Evolutionary conservation across 2,113 vertebrate genomes (phyloP).

Genomic region (Lepisosteus oculatus): DNA sequence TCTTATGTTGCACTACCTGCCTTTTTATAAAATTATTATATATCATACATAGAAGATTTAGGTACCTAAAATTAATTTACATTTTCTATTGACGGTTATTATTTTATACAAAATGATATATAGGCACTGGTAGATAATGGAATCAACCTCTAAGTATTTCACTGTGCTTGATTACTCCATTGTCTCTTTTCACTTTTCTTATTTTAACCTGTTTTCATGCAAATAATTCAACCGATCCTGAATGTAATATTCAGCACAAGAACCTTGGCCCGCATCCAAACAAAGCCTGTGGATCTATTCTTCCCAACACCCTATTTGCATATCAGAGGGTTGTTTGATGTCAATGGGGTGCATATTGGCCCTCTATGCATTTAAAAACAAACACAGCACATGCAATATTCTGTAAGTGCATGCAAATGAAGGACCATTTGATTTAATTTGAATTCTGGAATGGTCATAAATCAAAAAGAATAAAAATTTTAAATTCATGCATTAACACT

Average conservation of each 20-base stretch:
- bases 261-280: conserved; percentile 75
- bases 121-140: conserved; percentile 24
- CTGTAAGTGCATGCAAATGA: conserved; percentile 77
- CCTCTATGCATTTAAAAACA: conserved; percentile 66
- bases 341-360: conserved; percentile 59
- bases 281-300: conserved; percentile 72
- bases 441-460: conserved; percentile 67
- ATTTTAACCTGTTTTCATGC: conserved; percentile 16
- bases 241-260: conserved; percentile 38
- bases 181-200: conserved; percentile 18
- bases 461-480: conserved; percentile 65
- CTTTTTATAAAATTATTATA: too few species aligned
- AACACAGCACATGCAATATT: conserved; percentile 76
- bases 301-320: conserved; percentile 70
- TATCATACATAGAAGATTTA: too few species aligned
- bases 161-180: conserved; percentile 23
- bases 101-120: too few species aligned
- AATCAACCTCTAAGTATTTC: conserved; percentile 17
- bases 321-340: conserved; percentile 80
- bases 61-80: too few species aligned
- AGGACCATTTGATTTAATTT: conserved; percentile 68
- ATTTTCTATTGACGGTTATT: too few species aligned
- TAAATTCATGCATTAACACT: conserved; percentile 50
- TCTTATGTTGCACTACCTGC: too few species aligned
- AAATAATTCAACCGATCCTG: conserved; percentile 18